Base-by-base conservation (phyloP, 2,888 invertebrate species). In the Fragum fragum region DNA sequence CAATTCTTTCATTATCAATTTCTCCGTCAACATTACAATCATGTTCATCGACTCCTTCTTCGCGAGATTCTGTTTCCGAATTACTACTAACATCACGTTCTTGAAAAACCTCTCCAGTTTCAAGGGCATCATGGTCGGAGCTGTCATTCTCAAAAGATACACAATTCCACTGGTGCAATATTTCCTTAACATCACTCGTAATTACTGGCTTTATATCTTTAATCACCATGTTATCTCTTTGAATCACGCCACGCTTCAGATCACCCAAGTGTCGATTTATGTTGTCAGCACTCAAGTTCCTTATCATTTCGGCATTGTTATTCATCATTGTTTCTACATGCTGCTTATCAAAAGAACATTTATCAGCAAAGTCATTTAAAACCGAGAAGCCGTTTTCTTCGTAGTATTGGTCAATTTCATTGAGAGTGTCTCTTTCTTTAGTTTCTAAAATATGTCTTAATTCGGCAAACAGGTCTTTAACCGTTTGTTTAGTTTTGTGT, bases 351-450 rank as follows among this genome's bases (percentile, higher is more conserved):
- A 11, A n/a, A 21, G 0, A 21, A 23, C 32, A n/a, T 26, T 39
- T 66, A 7, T 21, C 66, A 11, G 23, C 23, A 42, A 11, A 36
- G 9, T 32, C 21, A 16, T 28, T 28, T 53, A 69, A 73, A 73
- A 21, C 28, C 39, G 11, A 32, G 23, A 23, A 76, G 26, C 23
- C 42, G 21, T 18, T 26, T 21, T 23, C 23, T 32, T 66, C 26
- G 9, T n/a, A 66, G 11, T 42, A 9, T 11, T 21, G 21, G 16
- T 80, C 76, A 61, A 80, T 32, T 29, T 76, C 63, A 18, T 76
- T 68, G 2, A 73, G 28, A 16, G 76, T 36, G 39, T 72, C 77
- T 55, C 21, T 71, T 68, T 77, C 74, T 53, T 77, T 77, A 16
- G 36, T 53, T 39, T 57, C 57, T 47, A 77, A 47, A 36, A 81